These are phyloP conservation scores for Allobates femoralis DNA, from an alignment of 2,797 vertebrate species.

Conservation along the genomic window DNA sequence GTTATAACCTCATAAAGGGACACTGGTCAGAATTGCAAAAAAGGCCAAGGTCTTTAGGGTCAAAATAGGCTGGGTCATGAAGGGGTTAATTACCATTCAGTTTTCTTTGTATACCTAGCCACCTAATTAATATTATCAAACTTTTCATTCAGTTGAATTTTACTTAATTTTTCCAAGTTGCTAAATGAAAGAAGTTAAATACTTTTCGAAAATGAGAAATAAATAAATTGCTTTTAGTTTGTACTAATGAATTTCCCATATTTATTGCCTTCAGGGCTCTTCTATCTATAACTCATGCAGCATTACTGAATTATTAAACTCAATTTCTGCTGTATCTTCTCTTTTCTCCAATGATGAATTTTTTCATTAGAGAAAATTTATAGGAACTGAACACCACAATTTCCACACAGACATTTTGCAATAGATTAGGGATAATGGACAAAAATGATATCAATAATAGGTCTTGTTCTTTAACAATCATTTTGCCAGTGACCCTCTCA, in stretches of 20 bases:
- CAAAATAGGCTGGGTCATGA: too few species aligned
- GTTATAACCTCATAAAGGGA: too few species aligned
- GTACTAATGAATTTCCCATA: conserved; percentile 43
- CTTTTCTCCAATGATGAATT: conserved; percentile 34
- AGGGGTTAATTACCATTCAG: too few species aligned
- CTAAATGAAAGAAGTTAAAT: conserved; percentile 18
- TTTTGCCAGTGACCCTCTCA: conserved; percentile 1
- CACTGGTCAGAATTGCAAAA: too few species aligned
- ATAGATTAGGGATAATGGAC: conserved; percentile 24
- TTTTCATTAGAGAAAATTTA: conserved; percentile 42
- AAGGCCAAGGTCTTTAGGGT: too few species aligned
- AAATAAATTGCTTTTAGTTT: conserved; percentile 11
- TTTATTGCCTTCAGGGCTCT: conserved; percentile 3
- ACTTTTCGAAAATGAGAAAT: conserved; percentile 25
- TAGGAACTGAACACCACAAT: not conserved
- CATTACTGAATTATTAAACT: conserved; percentile 38
- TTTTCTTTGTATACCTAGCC: not conserved
- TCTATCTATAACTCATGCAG: conserved; percentile 32
- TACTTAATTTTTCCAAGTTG: not conserved
- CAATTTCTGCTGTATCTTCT: conserved; percentile 33
- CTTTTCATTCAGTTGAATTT: not conserved
- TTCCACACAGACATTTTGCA: conserved; percentile 16
- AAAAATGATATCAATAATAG: conserved; percentile 17
- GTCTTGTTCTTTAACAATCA: not conserved
- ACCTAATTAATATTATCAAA: not conserved